Evolutionary conservation across 2,113 vertebrate species (phyloP).

Genomic region (Macaca mulatta): DNA sequence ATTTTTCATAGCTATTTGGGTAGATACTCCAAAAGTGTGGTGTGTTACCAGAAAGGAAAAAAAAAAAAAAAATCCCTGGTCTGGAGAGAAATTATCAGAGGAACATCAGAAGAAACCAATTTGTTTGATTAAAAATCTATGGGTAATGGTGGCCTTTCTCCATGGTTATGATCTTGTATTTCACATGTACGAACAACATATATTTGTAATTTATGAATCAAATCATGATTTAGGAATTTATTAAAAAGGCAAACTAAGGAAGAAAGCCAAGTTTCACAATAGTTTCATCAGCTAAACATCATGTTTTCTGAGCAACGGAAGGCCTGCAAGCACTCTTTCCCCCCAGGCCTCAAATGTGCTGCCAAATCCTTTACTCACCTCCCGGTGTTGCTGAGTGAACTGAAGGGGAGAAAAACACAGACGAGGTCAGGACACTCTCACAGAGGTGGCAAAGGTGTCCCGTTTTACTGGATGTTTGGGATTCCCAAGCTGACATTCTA

Average conservation of each 20-base stretch:
- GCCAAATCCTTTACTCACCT: neutral
- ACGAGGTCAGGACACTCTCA: neutral
- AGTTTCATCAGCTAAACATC: neutral
- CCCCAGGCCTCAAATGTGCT: neutral
- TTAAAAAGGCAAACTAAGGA: neutral
- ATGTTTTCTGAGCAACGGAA: neutral
- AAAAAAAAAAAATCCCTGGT: neutral
- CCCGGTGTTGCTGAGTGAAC: neutral
- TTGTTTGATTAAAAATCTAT: neutral
- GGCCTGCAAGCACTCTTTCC: neutral
- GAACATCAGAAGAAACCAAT: neutral
- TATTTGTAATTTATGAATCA: neutral
- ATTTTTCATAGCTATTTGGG: conserved; percentile 52
- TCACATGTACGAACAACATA: neutral
- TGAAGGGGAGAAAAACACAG: neutral
- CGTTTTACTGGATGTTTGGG: neutral
- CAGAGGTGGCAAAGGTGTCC: neutral
- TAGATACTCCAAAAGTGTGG: neutral
- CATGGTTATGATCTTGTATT: neutral
- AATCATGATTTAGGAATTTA: neutral
- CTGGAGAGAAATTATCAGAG: neutral
- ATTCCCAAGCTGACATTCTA: neutral
- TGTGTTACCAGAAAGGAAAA: neutral
- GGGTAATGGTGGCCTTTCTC: neutral
- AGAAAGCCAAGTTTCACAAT: neutral